A percentile compares a stretch with the other conserved stretches of the same genome.
Conservation (phyloP, 2,888 invertebrate genomes). For the Idaea straminata region DNA sequence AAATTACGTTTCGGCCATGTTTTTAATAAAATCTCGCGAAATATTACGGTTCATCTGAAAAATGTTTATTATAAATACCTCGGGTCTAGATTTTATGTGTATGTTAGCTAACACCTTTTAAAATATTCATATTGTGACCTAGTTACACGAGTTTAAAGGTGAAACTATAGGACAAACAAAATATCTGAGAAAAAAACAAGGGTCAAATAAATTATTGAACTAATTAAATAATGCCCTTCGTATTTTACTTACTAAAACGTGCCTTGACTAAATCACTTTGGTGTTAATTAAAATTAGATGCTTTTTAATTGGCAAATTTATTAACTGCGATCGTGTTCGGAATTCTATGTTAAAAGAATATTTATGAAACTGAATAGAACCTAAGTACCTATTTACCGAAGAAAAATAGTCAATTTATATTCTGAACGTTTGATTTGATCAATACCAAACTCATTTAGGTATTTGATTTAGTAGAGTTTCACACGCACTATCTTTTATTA, state of each 20-base stretch:
- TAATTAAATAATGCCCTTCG: constrained; percentile 52
- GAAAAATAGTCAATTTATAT: not conserved
- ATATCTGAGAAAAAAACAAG: constrained; percentile 40
- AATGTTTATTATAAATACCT: constrained; percentile 14
- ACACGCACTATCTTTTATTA: not conserved
- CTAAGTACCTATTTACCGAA: not conserved
- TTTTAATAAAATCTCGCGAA: constrained; percentile 18
- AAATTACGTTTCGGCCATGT: constrained; percentile 8
- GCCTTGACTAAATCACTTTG: constrained; percentile 46
- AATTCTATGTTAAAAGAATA: not conserved
- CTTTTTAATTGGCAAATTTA: not conserved
- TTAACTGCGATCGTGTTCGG: constrained; percentile 10
- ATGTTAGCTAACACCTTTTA: constrained; percentile 41
- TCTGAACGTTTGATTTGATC: not conserved
- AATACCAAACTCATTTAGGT: not conserved
- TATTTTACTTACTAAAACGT: constrained; percentile 54
- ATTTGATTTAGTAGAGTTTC: not conserved
- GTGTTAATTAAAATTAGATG: constrained; percentile 47
- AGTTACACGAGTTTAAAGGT: constrained; percentile 1
- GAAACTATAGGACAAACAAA: constrained; percentile 40
- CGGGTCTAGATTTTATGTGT: constrained; percentile 34
- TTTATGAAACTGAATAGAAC: not conserved
- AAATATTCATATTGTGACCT: constrained; percentile 43
- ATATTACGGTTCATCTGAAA: constrained; percentile 8
- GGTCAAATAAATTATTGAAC: constrained; percentile 49